Percentiles rank a stretch among this genome's conserved stretches.
Conservation (phyloP, 1,140 invertebrate genomes). For the Bombus turneri region DNA sequence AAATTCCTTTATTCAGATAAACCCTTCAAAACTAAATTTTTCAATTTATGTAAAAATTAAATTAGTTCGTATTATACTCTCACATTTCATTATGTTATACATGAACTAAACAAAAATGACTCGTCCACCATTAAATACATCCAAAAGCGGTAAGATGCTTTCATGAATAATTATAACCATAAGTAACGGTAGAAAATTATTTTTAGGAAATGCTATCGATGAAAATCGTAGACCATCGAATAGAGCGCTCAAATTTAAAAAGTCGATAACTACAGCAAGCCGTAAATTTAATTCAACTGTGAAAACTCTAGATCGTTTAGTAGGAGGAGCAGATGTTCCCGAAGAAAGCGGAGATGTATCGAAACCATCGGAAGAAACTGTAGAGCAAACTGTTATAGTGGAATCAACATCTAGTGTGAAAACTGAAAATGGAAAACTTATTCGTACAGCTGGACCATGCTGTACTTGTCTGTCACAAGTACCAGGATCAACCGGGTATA, state of each 20-base stretch:
- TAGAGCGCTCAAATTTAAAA: constrained; percentile 27
- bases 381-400: background rate
- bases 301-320: constrained; percentile 54
- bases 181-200: background rate
- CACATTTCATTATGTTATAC: constrained; percentile 12
- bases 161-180: background rate
- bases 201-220: constrained; percentile 3
- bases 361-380: background rate
- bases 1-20: background rate
- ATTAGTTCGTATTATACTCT: background rate
- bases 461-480: constrained; percentile 24
- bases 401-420: background rate
- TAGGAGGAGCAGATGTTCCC: constrained; percentile 56
- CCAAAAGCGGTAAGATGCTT: constrained; percentile 33
- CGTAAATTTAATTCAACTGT: constrained; percentile 24
- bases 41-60: constrained; percentile 41
- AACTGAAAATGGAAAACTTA: background rate
- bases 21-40: constrained; percentile 10
- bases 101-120: constrained; percentile 39
- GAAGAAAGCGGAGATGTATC: constrained; percentile 9
- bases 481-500: constrained; percentile 43
- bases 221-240: constrained; percentile 17
- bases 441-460: constrained; percentile 31
- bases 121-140: constrained; percentile 14
- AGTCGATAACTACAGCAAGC: background rate